Evolutionary conservation across 2,888 invertebrate genomes (phyloP).

Genomic region (Drosophila imparisetae): DNA sequence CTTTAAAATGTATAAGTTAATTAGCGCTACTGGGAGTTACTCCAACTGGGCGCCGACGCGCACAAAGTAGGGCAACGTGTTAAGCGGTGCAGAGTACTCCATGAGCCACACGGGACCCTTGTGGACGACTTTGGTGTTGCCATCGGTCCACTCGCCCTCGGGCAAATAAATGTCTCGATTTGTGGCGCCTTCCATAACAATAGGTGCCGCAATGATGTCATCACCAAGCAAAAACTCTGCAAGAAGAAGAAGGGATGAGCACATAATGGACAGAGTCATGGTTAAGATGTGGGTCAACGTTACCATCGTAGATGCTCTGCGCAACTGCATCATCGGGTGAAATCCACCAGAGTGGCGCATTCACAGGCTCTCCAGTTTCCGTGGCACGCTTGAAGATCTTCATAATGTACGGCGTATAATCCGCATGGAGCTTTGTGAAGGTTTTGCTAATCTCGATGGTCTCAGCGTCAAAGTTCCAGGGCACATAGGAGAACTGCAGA

Average conservation of each 20-base stretch:
- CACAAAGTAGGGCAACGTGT: conserved; percentile 89
- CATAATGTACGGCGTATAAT: conserved; percentile 87
- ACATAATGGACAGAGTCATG: background rate
- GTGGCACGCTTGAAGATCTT: conserved; percentile 87
- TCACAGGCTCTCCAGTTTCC: conserved; percentile 88
- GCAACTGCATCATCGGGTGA: conserved; percentile 89
- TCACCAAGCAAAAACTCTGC: conserved; percentile 93
- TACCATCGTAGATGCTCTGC: conserved; percentile 87
- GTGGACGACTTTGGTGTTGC: conserved; percentile 85
- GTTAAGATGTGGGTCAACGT: conserved; percentile 43
- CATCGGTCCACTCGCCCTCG: conserved; percentile 89
- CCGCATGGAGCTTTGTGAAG: conserved; percentile 88
- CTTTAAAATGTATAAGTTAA: background rate
- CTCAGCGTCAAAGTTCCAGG: conserved; percentile 89
- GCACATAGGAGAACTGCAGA: conserved; percentile 91
- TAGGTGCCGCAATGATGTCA: conserved; percentile 91
- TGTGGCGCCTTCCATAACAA: conserved; percentile 87
- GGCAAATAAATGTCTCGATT: conserved; percentile 91
- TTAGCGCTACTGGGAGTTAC: conserved; percentile 19
- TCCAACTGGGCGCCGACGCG: conserved; percentile 69
- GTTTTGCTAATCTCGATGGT: conserved; percentile 88
- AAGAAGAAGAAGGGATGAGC: too few relatives aligned
- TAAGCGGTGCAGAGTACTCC: conserved; percentile 88
- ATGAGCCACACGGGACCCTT: conserved; percentile 88
- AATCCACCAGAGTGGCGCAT: conserved; percentile 94